Conservation (phyloP, 2,888 invertebrate genomes). For the Ferrisia virgata region DNA sequence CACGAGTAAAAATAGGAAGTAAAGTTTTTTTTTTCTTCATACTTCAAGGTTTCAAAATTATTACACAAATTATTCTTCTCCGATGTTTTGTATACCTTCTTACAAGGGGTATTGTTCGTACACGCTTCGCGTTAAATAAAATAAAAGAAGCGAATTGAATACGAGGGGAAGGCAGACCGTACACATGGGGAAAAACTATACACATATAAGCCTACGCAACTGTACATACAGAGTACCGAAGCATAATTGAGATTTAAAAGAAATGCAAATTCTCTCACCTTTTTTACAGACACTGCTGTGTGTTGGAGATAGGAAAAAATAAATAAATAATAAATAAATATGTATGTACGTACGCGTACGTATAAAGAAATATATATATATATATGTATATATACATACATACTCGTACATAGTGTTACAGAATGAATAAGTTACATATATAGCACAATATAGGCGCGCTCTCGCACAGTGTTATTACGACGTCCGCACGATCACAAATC, state of each 20-base stretch:
- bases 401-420: too few species aligned
- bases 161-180: too few species aligned
- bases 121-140: too few species aligned
- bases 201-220: not conserved
- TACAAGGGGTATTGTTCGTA: not conserved
- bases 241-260: slow-evolving; percentile 13
- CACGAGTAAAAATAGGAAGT: slow-evolving; percentile 9
- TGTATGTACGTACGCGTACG: too few species aligned
- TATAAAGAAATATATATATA: too few species aligned
- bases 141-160: not conserved
- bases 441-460: not conserved
- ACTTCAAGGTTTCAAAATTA: slow-evolving; percentile 13
- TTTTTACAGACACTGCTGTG: not conserved
- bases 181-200: not conserved
- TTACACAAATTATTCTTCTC: not conserved
- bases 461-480: not conserved
- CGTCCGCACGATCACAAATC: slow-evolving; percentile 16
- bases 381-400: too few species aligned
- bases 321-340: not conserved
- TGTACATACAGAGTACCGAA: not conserved
- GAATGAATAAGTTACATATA: slow-evolving; percentile 11
- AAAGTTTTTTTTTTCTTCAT: not conserved
- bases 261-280: not conserved
- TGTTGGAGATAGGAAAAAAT: not conserved
- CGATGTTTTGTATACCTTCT: not conserved